These are phyloP conservation scores for Morpho helenor DNA, from an alignment of 2,888 invertebrate genomes.

Conservation along the genomic window DNA sequence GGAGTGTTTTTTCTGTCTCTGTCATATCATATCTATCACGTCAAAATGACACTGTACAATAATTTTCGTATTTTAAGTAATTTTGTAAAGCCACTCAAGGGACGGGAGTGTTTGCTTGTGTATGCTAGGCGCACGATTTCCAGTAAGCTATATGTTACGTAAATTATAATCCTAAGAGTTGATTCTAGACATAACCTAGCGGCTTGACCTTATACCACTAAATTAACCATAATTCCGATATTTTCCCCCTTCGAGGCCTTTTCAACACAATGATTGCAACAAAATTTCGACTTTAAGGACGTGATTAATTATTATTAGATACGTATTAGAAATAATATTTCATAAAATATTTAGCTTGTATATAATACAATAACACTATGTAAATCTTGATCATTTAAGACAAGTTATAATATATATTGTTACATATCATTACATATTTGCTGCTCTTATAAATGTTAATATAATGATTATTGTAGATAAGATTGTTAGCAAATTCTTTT, in stretches of 20 bases:
- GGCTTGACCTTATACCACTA: neutral
- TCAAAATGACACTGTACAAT: conserved; percentile 74
- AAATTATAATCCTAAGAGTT: conserved; percentile 24
- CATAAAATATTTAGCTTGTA: no score
- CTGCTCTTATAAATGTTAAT: no score
- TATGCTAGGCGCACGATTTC: conserved; percentile 47
- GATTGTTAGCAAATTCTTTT: no score
- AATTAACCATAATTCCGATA: neutral
- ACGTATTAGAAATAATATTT: no score
- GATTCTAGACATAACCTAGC: conserved; percentile 26
- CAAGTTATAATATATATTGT: no score
- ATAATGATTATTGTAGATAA: no score
- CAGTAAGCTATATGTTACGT: conserved; percentile 38
- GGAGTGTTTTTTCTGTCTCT: conserved; percentile 47
- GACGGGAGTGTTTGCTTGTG: conserved; percentile 41
- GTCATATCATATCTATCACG: conserved; percentile 54
- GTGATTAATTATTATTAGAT: no score
- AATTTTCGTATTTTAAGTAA: conserved; percentile 58
- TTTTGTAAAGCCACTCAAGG: conserved; percentile 46
- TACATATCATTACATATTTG: neutral
- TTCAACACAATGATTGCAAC: no score
- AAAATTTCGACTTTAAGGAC: no score
- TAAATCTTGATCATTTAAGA: no score
- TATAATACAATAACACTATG: no score
- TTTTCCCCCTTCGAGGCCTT: neutral